A percentile compares a stretch with the other conserved stretches of the same genome.
phyloP scores from a whole-genome alignment of 2,797 vertebrate species.

The Potorous gilbertii region DNA sequence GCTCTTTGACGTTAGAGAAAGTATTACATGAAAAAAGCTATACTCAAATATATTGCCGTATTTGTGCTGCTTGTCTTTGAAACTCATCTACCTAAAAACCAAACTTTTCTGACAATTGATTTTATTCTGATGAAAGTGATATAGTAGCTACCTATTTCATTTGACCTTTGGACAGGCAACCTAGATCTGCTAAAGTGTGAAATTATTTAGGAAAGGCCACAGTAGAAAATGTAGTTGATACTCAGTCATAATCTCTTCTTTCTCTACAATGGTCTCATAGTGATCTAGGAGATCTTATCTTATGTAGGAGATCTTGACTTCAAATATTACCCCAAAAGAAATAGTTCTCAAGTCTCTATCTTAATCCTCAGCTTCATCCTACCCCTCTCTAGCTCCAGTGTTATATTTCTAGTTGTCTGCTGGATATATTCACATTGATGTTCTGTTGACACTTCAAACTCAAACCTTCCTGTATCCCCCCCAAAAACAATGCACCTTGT shows the following conservation, averaged over 20 bases:
- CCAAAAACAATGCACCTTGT: not conserved
- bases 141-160: not conserved
- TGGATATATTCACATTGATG: not conserved
- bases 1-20: conserved; percentile 28
- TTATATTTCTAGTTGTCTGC: not conserved
- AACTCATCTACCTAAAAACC: not conserved
- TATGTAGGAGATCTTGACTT: not conserved
- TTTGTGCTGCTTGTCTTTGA: not conserved
- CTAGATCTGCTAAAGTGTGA: not conserved
- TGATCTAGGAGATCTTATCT: not conserved
- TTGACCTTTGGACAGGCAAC: not conserved
- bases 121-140: not conserved
- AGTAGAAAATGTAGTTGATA: not conserved
- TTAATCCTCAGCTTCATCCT: not conserved
- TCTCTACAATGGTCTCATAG: not conserved
- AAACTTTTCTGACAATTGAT: not conserved
- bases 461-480: accelerated
- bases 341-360: not conserved
- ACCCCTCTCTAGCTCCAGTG: not conserved
- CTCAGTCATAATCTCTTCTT: not conserved
- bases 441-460: not conserved
- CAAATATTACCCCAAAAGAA: not conserved
- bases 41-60: not conserved
- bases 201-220: not conserved
- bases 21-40: conserved; percentile 3